Evolutionary conservation across 2,797 vertebrate species (phyloP), one percentile per base, ranked within the genome.

Genomic region (Ataeniobius toweri): DNA sequence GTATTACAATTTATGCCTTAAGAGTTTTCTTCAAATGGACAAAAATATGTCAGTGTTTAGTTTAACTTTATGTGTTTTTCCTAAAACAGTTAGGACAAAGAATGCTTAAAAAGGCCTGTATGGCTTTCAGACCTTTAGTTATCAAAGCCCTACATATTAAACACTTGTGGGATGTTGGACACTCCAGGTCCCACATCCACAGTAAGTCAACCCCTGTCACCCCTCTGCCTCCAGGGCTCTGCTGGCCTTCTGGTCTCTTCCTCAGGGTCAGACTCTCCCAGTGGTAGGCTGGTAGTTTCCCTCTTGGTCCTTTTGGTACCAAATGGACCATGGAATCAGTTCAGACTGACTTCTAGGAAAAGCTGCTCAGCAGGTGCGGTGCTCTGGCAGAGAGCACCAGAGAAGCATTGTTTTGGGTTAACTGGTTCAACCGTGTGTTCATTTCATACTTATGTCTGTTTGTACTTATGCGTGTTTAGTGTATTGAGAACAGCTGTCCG

Each of bases 261-360:
- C 13, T 75, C 1, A 26, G 82, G 85, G 87, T 89, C 87, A 87
- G 81, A 74, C 80, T 80, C 87, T 76, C 90, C 81, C 89, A 75
- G 82, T 26, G 16, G 88, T 85, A 36, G 56, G 53, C 58, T 79
- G 61, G 65, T 80, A 6, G 53, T 76, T 87, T 76, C 74, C 28
- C 16, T 77, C n/a, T 89, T 59, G 39, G 70, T 22, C 68, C 87
- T 86, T 89, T 90, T 92, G 85, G 79, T 88, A 90, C 74, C 82
- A 89, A 94, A 85, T 22, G 70, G 85, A 93, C 90, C 93, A 77
- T 93, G 83, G 85, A 93, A 94, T 91, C 9, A 0, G 74, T 92
- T 89, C 36, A 5, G 91, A 94, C 83, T 72, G 16, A 0, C 18
- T 84, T 91, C 85, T 46, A 82, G 82, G 89, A 94, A 89, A 83